phyloP scores from a whole-genome alignment of 1,140 invertebrate species.

The Ephestia elutella region DNA sequence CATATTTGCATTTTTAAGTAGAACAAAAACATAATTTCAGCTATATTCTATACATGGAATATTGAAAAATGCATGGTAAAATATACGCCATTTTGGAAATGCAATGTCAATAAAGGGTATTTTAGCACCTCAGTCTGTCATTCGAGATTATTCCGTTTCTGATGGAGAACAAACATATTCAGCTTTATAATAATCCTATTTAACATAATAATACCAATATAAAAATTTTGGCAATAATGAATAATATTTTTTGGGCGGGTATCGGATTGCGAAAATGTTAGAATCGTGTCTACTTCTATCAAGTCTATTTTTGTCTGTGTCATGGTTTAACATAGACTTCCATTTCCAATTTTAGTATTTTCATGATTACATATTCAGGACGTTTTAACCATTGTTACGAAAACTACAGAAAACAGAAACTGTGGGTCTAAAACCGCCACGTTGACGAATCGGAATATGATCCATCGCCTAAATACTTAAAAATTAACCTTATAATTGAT shows the following conservation, averaged over 20 bases:
- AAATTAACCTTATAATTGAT: too few species aligned
- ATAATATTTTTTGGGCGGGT: neutral
- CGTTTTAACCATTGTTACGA: too few species aligned
- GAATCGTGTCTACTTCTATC: neutral
- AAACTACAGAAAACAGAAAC: too few species aligned
- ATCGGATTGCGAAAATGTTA: neutral
- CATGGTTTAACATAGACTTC: too few species aligned
- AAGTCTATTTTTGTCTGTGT: too few species aligned
- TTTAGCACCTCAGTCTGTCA: constrained; percentile 52
- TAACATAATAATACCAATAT: constrained; percentile 33
- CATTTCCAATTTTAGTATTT: too few species aligned
- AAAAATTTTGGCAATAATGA: constrained; percentile 41
- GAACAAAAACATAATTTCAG: neutral
- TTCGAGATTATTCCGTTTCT: constrained; percentile 37
- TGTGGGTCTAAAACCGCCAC: too few species aligned
- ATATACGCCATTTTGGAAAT: constrained; percentile 31
- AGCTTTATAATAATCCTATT: neutral
- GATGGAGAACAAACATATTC: neutral
- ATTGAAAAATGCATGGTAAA: constrained; percentile 40
- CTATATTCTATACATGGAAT: constrained; percentile 24
- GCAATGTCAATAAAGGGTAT: constrained; percentile 28
- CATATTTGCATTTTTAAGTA: neutral
- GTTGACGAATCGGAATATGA: too few species aligned
- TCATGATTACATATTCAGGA: too few species aligned
- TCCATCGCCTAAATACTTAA: too few species aligned